These are phyloP conservation scores for Mycalesis mineus DNA, from an alignment of 2,888 invertebrate species.

Conservation along the genomic window DNA sequence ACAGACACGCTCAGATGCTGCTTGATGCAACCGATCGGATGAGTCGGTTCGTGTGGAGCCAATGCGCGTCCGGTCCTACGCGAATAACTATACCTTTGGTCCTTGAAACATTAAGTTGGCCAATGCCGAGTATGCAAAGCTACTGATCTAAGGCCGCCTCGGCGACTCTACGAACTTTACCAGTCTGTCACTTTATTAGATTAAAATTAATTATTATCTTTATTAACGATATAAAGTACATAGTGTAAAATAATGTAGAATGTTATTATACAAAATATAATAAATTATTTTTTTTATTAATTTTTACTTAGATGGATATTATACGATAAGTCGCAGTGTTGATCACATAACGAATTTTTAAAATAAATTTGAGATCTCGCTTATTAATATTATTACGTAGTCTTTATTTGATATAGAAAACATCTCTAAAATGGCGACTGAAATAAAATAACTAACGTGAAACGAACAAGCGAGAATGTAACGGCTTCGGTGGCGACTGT, in stretches of 20 bases:
- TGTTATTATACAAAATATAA: slow-evolving; percentile 76
- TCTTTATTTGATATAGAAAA: slow-evolving; percentile 77
- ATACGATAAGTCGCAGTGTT: slow-evolving; percentile 73
- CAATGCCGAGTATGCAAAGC: slow-evolving; percentile 78
- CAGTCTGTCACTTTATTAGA: slow-evolving; percentile 78
- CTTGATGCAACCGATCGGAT: slow-evolving; percentile 63
- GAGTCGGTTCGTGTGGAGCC: slow-evolving; percentile 75
- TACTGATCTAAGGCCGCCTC: slow-evolving; percentile 77
- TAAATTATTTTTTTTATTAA: slow-evolving; percentile 73
- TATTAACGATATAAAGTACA: slow-evolving; percentile 75
- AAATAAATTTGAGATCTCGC: slow-evolving; percentile 79
- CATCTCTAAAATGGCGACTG: slow-evolving; percentile 72
- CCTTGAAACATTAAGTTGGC: slow-evolving; percentile 76
- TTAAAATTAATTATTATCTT: slow-evolving; percentile 78
- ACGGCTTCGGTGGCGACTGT: slow-evolving; percentile 33
- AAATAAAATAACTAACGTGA: slow-evolving; percentile 67
- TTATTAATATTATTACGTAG: slow-evolving; percentile 77
- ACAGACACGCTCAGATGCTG: slow-evolving; percentile 64
- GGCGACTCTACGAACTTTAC: slow-evolving; percentile 78
- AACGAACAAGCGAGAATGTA: slow-evolving; percentile 62
- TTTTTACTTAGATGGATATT: slow-evolving; percentile 56
- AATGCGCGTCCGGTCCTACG: slow-evolving; percentile 77
- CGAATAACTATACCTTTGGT: slow-evolving; percentile 78
- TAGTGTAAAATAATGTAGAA: slow-evolving; percentile 77
- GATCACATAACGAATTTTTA: slow-evolving; percentile 72